Conservation (phyloP, 2,888 invertebrate genomes). For the Phalangium opilio region DNA sequence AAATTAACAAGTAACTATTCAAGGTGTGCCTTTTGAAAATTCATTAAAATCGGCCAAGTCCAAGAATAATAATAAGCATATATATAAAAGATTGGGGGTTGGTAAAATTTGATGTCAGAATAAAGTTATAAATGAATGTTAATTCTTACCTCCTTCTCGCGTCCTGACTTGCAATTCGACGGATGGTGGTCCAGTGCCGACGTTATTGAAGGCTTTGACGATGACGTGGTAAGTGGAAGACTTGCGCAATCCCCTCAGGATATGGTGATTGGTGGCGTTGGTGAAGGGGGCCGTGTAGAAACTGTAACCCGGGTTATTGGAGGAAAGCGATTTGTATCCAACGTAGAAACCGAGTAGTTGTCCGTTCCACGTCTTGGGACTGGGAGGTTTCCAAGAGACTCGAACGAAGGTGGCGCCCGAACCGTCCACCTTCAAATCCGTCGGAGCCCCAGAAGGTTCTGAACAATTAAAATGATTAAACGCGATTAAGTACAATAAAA, state of each 20-base stretch:
- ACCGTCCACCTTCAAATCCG: constrained; percentile 12
- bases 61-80: too few species aligned
- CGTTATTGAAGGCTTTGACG: constrained; percentile 29
- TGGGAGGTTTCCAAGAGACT: constrained; percentile 25
- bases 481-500: too few species aligned
- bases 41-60: too few species aligned
- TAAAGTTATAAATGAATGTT: too few species aligned
- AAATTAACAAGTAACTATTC: too few species aligned
- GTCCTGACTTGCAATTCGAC: constrained; percentile 27
- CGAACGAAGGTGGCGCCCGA: constrained; percentile 13
- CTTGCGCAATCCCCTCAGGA: constrained; percentile 27
- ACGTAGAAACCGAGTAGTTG: constrained; percentile 29
- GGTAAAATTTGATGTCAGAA: too few species aligned
- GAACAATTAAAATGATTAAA: too few species aligned
- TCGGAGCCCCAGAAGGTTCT: constrained; percentile 15
- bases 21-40: too few species aligned
- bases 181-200: constrained; percentile 30
- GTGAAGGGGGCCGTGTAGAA: constrained; percentile 22
- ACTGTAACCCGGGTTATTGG: constrained; percentile 26
- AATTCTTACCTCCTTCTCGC: constrained; percentile 31
- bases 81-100: too few species aligned
- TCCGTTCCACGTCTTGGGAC: constrained; percentile 27
- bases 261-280: constrained; percentile 2
- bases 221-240: constrained; percentile 29
- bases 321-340: constrained; percentile 26